Conservation (phyloP, 2,797 vertebrate genomes). For the Avahi laniger region DNA sequence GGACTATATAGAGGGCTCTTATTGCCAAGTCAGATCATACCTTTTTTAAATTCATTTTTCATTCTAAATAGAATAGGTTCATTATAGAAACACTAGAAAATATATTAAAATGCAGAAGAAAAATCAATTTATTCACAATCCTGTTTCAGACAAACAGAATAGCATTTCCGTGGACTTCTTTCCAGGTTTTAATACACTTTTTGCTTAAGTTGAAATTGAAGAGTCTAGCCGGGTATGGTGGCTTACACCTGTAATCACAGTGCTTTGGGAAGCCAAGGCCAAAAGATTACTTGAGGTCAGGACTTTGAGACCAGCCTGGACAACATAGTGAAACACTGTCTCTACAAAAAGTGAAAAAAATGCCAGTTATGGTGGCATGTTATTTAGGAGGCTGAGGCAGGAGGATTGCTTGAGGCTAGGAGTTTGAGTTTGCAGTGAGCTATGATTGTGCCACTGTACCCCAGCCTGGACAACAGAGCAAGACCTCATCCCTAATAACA, state of each 20-base stretch:
- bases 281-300: not conserved
- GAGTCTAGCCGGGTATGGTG: not conserved
- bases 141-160: not conserved
- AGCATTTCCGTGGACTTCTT: not conserved
- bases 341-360: not conserved
- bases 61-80: not conserved
- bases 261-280: not conserved
- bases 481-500: not conserved
- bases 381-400: not conserved
- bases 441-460: not conserved
- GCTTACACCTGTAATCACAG: not conserved
- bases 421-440: not conserved
- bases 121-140: not conserved
- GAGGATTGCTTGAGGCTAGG: not conserved
- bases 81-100: not conserved
- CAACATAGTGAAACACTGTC: not conserved
- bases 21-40: not conserved
- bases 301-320: not conserved
- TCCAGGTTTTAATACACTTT: not conserved
- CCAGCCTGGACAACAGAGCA: not conserved
- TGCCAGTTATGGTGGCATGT: not conserved
- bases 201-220: not conserved
- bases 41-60: not conserved
- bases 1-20: no score
- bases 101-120: not conserved